Percentiles rank a stretch among this genome's conserved stretches.
Evolutionary conservation across 2,797 vertebrate species (phyloP).

Genomic region (Melanogrammus aeglefinus): DNA sequence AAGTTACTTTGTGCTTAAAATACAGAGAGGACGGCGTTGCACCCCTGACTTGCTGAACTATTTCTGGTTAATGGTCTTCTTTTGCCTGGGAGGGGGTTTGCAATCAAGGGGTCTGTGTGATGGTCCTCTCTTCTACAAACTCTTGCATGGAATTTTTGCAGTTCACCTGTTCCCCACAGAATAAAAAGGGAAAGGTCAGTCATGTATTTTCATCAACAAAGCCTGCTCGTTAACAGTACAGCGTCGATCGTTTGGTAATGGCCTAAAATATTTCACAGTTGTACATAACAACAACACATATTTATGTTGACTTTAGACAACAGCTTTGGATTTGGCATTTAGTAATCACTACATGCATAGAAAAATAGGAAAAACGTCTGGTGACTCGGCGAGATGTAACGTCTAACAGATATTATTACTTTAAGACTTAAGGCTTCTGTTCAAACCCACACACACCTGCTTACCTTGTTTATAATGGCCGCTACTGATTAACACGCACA

Average conservation of each 20-base stretch:
- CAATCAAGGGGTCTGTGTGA: background rate
- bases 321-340: background rate
- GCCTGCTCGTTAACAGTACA: background rate
- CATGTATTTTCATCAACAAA: background rate
- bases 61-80: background rate
- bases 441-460: constrained; percentile 4
- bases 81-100: background rate
- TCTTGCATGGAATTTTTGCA: background rate
- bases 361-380: background rate
- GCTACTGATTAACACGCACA: constrained; percentile 81
- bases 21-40: constrained; percentile 3
- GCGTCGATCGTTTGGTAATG: background rate
- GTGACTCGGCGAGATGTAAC: background rate
- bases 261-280: background rate
- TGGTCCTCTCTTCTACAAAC: background rate
- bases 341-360: background rate
- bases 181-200: background rate
- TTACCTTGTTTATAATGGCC: constrained; percentile 68
- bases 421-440: background rate
- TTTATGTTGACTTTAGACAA: background rate
- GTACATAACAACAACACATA: background rate
- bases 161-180: background rate
- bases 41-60: background rate
- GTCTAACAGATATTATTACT: background rate
- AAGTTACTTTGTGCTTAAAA: background rate